These are phyloP conservation scores for Trachelus iudaicus DNA, from an alignment of 2,888 invertebrate species.

Conservation along the genomic window DNA sequence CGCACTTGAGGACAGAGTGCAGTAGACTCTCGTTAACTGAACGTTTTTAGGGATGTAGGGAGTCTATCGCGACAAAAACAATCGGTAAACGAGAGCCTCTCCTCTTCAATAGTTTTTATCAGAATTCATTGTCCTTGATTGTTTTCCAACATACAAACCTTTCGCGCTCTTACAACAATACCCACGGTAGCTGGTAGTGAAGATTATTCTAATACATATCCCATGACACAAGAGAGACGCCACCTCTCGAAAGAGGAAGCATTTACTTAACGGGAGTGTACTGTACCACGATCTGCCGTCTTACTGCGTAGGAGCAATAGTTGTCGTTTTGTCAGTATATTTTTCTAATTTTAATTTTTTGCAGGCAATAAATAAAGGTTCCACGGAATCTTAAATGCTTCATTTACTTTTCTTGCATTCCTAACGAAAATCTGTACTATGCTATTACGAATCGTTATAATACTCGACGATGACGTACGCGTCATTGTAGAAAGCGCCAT, in stretches of 20 bases:
- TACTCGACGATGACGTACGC: neutral
- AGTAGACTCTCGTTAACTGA: neutral
- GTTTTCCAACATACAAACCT: neutral
- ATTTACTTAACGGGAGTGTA: too few relatives aligned
- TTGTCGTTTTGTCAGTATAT: neutral
- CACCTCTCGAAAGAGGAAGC: neutral
- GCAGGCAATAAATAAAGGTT: neutral
- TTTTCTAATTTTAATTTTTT: neutral
- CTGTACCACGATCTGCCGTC: neutral
- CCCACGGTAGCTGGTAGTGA: neutral
- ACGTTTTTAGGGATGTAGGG: neutral
- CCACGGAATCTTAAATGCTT: neutral
- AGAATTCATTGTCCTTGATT: neutral
- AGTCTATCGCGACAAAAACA: neutral
- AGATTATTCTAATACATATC: neutral
- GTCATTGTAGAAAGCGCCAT: neutral
- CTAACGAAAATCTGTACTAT: neutral
- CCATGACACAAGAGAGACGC: neutral
- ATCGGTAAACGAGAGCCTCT: neutral
- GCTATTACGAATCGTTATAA: neutral
- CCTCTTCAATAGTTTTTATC: neutral
- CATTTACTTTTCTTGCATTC: neutral
- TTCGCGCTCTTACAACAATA: neutral
- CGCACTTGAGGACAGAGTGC: neutral
- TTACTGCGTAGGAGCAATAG: neutral